Base-by-base conservation (phyloP, 2,888 invertebrate species). In the Sipha maydis region DNA sequence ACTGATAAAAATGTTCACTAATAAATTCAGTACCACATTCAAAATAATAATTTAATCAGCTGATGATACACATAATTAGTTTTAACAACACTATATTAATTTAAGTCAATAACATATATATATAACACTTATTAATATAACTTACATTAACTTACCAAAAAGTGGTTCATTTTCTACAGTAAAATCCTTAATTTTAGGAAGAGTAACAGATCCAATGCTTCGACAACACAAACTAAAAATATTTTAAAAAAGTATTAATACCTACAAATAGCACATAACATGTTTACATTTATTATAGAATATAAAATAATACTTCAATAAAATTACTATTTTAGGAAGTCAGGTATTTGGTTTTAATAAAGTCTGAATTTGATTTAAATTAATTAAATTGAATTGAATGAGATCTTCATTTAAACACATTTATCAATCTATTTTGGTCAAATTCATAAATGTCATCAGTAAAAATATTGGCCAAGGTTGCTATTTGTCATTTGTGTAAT, bases 111-210 rank as follows among this genome's bases (percentile, higher is more conserved):
- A 31, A 34, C 14, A n/a, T 80, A n/a, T 41, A 80, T 19, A 69
- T n/a, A 38, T 3, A 38, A 25, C 0, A 75, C 28, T 69, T 82
- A 48, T 31, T 61, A 85, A 28, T 34, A 56, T 34, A 79, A 86
- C 79, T 86, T 38, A 88, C 86, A 79, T 73, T 84, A 61, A 90
- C 90, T 91, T 90, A 92, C 92, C 93, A 34, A 96, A 92, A 75
- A 97, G 92, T 0, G 97, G 97, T 92, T 97, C 97, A 93, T 97
- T 97, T 91, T 93, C 92, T 17, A 96, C 93, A 9, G 92, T 92
- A 91, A 95, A 95, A 90, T 97, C 96, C 48, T 94, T 93, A 28
- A 96, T 92, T 90, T 94, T 94, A 67, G 94, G 92, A 69, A 95
- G 94, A 25, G 96, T 94, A 76, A 96, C 93, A 61, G 90, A 90